Evolutionary conservation across 2,797 vertebrate species (phyloP), one percentile per base, ranked within the genome.

Genomic region (Anabas testudineus): DNA sequence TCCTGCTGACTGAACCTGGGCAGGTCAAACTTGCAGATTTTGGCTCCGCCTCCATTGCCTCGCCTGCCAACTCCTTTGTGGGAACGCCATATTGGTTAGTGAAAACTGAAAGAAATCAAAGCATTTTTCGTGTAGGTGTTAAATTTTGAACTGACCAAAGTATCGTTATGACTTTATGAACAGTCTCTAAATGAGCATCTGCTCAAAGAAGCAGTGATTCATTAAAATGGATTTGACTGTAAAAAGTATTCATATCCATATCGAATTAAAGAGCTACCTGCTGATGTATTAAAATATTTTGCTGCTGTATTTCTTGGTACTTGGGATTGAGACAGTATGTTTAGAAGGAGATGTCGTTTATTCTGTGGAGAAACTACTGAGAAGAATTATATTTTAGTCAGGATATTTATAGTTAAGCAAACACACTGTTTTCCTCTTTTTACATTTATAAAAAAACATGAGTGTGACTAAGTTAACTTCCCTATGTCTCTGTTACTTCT

Each of bases 31-130:
- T 99, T 89, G 98, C 98, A 71, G 98, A 99, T 90, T 99, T 99
- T 85, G 98, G 98, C 90, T 99, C 98, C 42, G 97, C 98, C 90
- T 99, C 98, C 87, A 99, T 99, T 72, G 97, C 96, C 80, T 98
- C 97, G 84, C 98, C 98, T 87, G 98, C 98, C 90, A 99, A 99
- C 93, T 99, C 98, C 78, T 99, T 99, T 93, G 98, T 99, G 90
- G 98, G 98, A 93, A 99, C 97, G n/a, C 98, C 98, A 90, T 99
- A 99, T 95, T 99, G 98, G 98, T 99, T 86, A 95, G 95, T 43
- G 14, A 42, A 49, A 52, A 36, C 30, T 32, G 9, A 52, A 48
- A n/a, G 8, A 21, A 16, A 2, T 51, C 7, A 4, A 41, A 51
- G 14, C 30, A 4, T 3, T 34, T 16, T 19, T 37, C 15, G 15